Percentiles rank a stretch among this genome's conserved stretches.
Evolutionary conservation across 2,888 invertebrate species (phyloP).

Genomic region (Venusia cambrica): DNA sequence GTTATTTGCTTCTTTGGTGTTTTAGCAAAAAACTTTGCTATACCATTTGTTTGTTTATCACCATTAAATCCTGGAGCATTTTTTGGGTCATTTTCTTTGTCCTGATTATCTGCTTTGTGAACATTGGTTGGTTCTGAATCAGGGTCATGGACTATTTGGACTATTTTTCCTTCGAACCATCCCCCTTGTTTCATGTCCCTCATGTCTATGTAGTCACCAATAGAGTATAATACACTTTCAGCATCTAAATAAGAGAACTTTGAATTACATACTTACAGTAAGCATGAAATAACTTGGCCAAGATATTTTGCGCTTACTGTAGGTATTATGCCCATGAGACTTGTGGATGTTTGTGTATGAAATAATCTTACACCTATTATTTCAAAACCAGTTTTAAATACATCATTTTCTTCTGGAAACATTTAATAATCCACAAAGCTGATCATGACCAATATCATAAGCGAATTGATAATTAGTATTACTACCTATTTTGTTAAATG

Average conservation of each 20-base stretch:
- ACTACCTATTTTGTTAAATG: too few species aligned
- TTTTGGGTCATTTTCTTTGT: slow-evolving; percentile 46
- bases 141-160: slow-evolving; percentile 72
- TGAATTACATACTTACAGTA: too few species aligned
- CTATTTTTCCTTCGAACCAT: slow-evolving; percentile 87
- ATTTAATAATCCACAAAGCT: too few species aligned
- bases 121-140: slow-evolving; percentile 10
- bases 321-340: too few species aligned
- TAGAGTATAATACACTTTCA: slow-evolving; percentile 70
- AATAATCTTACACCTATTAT: too few species aligned
- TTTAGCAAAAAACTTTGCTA: slow-evolving; percentile 52
- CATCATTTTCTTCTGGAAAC: too few species aligned
- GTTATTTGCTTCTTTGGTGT: slow-evolving; percentile 39
- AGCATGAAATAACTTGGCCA: too few species aligned
- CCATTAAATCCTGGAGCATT: slow-evolving; percentile 41
- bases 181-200: slow-evolving; percentile 82
- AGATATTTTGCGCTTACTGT: too few species aligned
- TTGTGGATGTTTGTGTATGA: too few species aligned
- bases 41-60: slow-evolving; percentile 43
- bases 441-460: too few species aligned
- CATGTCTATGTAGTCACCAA: slow-evolving; percentile 86
- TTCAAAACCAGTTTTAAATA: too few species aligned
- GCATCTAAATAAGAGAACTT: slow-evolving; percentile 49
- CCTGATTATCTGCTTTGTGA: slow-evolving; percentile 16
- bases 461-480: too few species aligned